Evolutionary conservation across 2,888 invertebrate species (phyloP).

Genomic region (Drosophila sordidula): DNA sequence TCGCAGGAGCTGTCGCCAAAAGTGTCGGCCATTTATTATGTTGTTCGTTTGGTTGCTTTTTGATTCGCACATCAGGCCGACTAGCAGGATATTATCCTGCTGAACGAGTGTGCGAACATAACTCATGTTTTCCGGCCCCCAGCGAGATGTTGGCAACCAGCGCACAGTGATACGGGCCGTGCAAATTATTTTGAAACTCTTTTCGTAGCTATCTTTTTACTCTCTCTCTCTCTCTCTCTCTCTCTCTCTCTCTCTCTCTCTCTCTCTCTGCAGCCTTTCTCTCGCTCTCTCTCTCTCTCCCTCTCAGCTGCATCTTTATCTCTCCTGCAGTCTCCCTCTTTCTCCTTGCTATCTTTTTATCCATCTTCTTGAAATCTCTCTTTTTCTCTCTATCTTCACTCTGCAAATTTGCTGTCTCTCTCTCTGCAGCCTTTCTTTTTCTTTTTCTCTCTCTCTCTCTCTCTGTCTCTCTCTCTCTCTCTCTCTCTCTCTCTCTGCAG

Average conservation of each 20-base stretch:
- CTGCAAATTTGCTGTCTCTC: no score
- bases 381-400: no score
- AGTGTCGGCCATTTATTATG: constrained; percentile 59
- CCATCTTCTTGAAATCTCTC: no score
- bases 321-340: no score
- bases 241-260: neutral
- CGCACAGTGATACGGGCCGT: constrained; percentile 28
- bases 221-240: no score
- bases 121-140: constrained; percentile 38
- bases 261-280: no score
- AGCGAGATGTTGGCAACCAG: constrained; percentile 20
- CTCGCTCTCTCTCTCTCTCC: neutral
- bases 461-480: no score
- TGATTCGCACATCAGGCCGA: constrained; percentile 41
- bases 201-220: no score
- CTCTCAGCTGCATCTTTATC: no score
- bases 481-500: neutral
- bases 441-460: no score
- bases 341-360: no score
- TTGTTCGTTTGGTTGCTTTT: constrained; percentile 17
- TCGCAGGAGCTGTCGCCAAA: constrained; percentile 39
- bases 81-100: constrained; percentile 55
- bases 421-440: no score
- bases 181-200: neutral
- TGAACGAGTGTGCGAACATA: constrained; percentile 47